Evolutionary conservation across 2,113 vertebrate species (phyloP), one percentile per base, ranked within the genome.

Genomic region (Microcebus ravelobensis): DNA sequence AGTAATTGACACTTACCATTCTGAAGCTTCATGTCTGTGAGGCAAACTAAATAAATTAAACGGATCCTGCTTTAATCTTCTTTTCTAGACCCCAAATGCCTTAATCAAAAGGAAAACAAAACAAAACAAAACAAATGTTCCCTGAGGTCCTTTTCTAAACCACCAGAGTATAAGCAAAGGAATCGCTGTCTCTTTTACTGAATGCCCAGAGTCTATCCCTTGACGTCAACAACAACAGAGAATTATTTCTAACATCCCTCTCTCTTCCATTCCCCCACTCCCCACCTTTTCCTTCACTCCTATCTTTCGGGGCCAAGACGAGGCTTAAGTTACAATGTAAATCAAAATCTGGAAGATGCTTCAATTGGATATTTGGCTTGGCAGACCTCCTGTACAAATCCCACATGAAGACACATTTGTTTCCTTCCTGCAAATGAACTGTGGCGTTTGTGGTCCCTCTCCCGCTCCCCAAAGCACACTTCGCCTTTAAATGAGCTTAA

Each of bases 41-140:
- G 95, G 82, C 96, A 98, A 96, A 92, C 91, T 98, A 98, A 96
- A 98, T 71, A 98, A 98, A 98, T 97, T 97, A 90, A 98, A 98
- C 31, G 27, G 92, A 95, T 93, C 91, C 45, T 80, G 94, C 5
- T 68, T 97, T 82, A 87, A 98, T 95, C 71, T 97, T n/a, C 36
- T 94, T 96, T 92, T n/a, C 88, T 96, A 97, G 91, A 94, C 92
- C 83, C 90, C 93, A 98, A 98, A 93, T 96, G 82, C 97, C 96
- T 94, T 97, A 55, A 95, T 89, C 96, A 96, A 94, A 98, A 94
- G 84, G 76, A 89, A 98, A 96, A 55, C 79, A 84, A 87, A 86
- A 97, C 42, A 91, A 70, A 91, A 73, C 52, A 93, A 85, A 82
- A 1, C 10, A 70, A 84, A 45, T 36, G 61, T 36, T 97, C 76